Conservation (phyloP, 2,113 vertebrate genomes). For the Bombycilla garrulus region DNA sequence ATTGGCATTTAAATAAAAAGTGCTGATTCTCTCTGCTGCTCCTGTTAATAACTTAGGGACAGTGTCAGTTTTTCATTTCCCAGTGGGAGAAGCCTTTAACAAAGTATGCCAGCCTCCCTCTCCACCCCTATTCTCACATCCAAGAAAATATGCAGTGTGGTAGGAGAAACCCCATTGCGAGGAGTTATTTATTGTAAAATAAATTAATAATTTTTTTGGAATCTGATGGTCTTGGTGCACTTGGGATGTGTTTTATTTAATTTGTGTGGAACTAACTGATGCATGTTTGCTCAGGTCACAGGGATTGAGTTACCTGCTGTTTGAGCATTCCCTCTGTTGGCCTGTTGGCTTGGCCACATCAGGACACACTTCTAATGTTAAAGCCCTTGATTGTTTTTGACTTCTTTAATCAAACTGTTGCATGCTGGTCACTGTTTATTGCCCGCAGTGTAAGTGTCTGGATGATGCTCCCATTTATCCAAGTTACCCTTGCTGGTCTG, state of each 20-base stretch:
- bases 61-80: not conserved
- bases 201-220: not conserved
- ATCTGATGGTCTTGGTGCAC: not conserved
- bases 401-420: slow-evolving; percentile 27
- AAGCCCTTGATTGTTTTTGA: not conserved
- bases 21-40: slow-evolving; percentile 40
- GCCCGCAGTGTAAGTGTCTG: slow-evolving; percentile 8
- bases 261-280: not conserved
- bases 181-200: slow-evolving; percentile 28
- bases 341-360: slow-evolving; percentile 24
- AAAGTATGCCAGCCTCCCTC: not conserved
- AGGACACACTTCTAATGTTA: not conserved
- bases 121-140: not conserved
- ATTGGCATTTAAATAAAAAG: not conserved
- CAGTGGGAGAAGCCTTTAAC: not conserved
- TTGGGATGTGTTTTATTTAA: not conserved
- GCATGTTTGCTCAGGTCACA: slow-evolving; percentile 19
- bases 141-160: not conserved
- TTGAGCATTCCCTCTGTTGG: not conserved
- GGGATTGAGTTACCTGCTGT: not conserved
- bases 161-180: slow-evolving; percentile 8
- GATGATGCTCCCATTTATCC: slow-evolving; percentile 20
- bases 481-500: not conserved
- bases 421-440: slow-evolving; percentile 51
- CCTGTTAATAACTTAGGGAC: not conserved